Evolutionary conservation across 2,113 vertebrate genomes (phyloP), one percentile per base, ranked within the genome.

Genomic region (Pseudorectes ferrugineus): DNA sequence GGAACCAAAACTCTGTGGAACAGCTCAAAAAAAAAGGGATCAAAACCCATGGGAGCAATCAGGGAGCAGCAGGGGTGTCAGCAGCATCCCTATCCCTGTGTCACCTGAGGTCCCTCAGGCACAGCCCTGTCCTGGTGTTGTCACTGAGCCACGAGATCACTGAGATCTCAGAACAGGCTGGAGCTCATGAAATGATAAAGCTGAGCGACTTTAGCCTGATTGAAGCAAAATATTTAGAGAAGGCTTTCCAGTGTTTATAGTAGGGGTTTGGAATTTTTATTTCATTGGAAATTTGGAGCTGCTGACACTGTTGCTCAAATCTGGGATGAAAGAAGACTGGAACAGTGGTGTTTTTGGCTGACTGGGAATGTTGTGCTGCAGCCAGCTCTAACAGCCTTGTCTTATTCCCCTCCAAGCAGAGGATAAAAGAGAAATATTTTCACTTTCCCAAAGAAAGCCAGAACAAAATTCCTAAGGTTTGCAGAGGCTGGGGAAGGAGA

Each of bases 141-240:
- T 23, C 85, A 29, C 2, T 12, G 78, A 67, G 63, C 76, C 80
- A 11, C 19, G 3, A 16, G 35, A 31, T 59, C 59, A 1, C 0
- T 13, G n/a, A 71, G 31, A 31, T 8, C 63, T 33, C 43, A 4
- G 8, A 28, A n/a, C 26, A 29, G 4, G 26, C 67, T 81, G 80
- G 63, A 77, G 79, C 24, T 94, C 67, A 22, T 73, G 24, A 54
- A 55, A 48, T 88, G 73, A 74, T 78, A 71, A 95, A 86, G 48
- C 80, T 29, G 84, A 95, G 76, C 0, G 2, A 86, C n/a, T 93
- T 86, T 2, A 84, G 91, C 94, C 43, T 88, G 85, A 83, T 48
- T 62, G 91, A 96, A 92, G 76, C 43, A 93, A 95, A 96, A 96
- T 96, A 91, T 95, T 97, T 97, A 93, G 80, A 96, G 86, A 95